Evolutionary conservation across 2,797 vertebrate species (phyloP).

Genomic region (Notoglanidium macrostoma): DNA sequence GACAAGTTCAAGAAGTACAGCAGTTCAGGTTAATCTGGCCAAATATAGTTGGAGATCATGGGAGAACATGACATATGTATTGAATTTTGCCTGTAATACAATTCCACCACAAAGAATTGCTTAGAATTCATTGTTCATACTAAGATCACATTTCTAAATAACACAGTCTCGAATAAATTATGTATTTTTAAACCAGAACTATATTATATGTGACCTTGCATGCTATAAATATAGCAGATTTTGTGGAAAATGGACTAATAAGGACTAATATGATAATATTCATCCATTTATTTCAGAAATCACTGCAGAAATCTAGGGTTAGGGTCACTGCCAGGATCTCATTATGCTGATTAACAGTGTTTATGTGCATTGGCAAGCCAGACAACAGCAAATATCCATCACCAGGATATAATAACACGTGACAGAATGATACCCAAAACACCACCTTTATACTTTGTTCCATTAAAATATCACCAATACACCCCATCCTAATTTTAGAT

Average conservation of each 20-base stretch:
- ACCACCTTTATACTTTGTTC: neutral
- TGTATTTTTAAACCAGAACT: neutral
- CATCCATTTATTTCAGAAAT: neutral
- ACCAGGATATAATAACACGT: neutral
- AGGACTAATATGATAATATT: neutral
- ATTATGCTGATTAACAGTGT: neutral
- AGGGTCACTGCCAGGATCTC: too few relatives aligned
- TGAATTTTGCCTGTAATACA: neutral
- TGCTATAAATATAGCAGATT: neutral
- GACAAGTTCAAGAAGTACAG: constrained; percentile 10
- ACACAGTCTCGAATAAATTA: neutral
- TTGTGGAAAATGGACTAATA: neutral
- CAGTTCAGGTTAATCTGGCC: neutral
- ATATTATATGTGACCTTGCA: neutral
- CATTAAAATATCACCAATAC: neutral
- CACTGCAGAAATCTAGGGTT: neutral
- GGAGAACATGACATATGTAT: neutral
- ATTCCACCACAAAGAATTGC: neutral
- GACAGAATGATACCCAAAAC: neutral
- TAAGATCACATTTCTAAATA: neutral
- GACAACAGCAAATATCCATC: neutral
- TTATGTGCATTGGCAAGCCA: neutral
- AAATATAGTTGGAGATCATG: neutral
- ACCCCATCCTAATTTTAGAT: neutral
- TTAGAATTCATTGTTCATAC: neutral